These are phyloP conservation scores for Periparus ater DNA, from an alignment of 2,797 vertebrate species.

Conservation along the genomic window DNA sequence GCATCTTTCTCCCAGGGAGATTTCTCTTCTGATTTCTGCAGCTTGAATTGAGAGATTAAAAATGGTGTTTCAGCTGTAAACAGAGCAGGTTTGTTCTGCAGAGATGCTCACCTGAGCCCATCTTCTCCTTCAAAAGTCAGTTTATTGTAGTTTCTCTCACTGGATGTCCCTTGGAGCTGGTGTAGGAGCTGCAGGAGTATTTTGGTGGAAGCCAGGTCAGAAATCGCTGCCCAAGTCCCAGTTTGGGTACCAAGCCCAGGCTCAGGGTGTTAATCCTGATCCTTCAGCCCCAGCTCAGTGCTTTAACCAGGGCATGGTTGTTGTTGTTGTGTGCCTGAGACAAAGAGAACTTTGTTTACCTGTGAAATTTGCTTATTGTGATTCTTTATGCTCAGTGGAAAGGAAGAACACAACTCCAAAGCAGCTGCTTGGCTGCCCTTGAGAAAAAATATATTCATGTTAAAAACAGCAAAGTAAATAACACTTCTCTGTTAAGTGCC, in stretches of 20 bases:
- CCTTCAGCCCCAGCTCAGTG: not conserved
- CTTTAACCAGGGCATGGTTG: not conserved
- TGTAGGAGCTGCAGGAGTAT: not conserved
- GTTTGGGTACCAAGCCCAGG: not conserved
- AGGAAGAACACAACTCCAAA: not conserved
- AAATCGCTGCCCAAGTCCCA: not conserved
- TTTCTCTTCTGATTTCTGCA: not conserved
- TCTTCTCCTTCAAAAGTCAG: not conserved
- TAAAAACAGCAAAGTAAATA: conserved; percentile 44
- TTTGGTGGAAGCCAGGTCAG: not conserved
- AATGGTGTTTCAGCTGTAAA: not conserved
- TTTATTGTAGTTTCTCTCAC: not conserved
- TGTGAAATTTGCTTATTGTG: not conserved
- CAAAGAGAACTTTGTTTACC: not conserved
- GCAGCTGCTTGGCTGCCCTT: not conserved
- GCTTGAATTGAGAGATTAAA: not conserved
- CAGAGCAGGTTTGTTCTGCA: not conserved
- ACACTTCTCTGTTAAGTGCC: conserved; percentile 9
- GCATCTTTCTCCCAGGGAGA: not conserved
- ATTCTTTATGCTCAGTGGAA: not conserved
- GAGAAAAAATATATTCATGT: not conserved
- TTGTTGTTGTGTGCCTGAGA: not conserved
- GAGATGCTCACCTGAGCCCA: not conserved
- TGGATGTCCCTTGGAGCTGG: not conserved
- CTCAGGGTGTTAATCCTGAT: not conserved